phyloP scores from a whole-genome alignment of 1,140 invertebrate genomes.

The Tetraneura akinire region DNA sequence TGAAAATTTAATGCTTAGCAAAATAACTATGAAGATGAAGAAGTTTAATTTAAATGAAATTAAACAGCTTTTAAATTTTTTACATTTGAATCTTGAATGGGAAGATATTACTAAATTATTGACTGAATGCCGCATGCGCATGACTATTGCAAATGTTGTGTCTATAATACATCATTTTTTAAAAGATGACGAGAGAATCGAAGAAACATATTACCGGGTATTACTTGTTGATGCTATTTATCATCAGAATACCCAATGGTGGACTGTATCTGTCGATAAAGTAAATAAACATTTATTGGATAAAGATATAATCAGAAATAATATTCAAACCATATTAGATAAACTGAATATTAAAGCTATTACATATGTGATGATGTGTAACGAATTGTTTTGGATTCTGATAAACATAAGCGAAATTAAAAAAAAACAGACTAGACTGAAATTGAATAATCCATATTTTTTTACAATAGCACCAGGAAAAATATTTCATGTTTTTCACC shows the following conservation, averaged over 20 bases:
- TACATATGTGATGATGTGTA: conserved; percentile 26
- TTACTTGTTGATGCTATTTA: conserved; percentile 14
- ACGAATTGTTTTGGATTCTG: conserved; percentile 28
- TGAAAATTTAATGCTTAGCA: conserved; percentile 28
- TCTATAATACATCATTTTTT: conserved; percentile 5
- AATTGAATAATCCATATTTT: neutral
- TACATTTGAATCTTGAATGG: conserved; percentile 29
- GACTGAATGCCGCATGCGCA: conserved; percentile 9
- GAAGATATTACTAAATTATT: neutral
- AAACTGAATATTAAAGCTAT: conserved; percentile 10
- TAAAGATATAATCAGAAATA: conserved; percentile 20
- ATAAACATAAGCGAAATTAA: neutral
- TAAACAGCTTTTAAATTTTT: conserved; percentile 9
- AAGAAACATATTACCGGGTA: neutral
- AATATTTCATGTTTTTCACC: conserved; percentile 17
- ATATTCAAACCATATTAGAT: conserved; percentile 5
- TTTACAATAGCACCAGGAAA: conserved; percentile 8
- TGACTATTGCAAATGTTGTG: conserved; percentile 18
- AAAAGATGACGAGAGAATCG: neutral
- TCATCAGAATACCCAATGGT: conserved; percentile 26
- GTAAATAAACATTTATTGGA: conserved; percentile 20
- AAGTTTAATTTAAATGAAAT: conserved; percentile 24
- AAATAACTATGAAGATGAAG: conserved; percentile 29
- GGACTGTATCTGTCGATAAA: conserved; percentile 37
- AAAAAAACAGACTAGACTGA: neutral